Conservation (phyloP, 2,797 vertebrate species). For the Catharus ustulatus region DNA sequence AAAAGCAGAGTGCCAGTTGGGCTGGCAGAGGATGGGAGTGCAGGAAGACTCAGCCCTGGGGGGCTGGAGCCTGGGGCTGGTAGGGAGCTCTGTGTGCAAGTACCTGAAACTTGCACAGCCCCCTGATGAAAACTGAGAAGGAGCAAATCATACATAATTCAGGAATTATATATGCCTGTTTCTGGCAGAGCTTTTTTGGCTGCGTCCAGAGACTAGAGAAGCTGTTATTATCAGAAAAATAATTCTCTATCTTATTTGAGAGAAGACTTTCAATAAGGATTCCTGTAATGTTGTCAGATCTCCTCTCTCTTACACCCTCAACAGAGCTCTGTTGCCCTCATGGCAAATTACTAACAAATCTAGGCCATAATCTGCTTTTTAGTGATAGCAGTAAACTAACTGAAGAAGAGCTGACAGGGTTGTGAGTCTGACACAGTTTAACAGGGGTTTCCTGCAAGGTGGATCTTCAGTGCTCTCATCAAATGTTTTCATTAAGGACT, state of each 20-base stretch:
- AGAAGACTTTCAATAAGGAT: not conserved
- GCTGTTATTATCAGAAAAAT: not conserved
- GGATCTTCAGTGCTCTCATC: not conserved
- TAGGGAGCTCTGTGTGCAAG: not conserved
- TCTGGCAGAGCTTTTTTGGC: not conserved
- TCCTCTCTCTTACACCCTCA: not conserved
- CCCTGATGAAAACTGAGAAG: not conserved
- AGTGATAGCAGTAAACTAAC: not conserved
- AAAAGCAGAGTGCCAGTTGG: rapidly evolving
- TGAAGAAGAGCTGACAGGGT: not conserved
- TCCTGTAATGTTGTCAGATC: not conserved
- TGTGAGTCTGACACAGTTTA: not conserved
- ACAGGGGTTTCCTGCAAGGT: not conserved
- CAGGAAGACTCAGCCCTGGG: not conserved
- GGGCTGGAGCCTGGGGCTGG: not conserved
- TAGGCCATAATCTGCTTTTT: conserved; percentile 6
- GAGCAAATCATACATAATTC: conserved; percentile 11
- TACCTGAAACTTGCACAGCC: not conserved
- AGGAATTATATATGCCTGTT: not conserved
- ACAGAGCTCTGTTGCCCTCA: not conserved
- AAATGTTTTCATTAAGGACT: not conserved
- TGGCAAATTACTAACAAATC: conserved; percentile 9
- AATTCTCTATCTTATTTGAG: not conserved
- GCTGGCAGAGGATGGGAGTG: not conserved
- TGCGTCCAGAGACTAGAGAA: not conserved